Evolutionary conservation across 2,888 invertebrate genomes (phyloP), one percentile per base, ranked within the genome.

Genomic region (Eupithecia tripunctaria): DNA sequence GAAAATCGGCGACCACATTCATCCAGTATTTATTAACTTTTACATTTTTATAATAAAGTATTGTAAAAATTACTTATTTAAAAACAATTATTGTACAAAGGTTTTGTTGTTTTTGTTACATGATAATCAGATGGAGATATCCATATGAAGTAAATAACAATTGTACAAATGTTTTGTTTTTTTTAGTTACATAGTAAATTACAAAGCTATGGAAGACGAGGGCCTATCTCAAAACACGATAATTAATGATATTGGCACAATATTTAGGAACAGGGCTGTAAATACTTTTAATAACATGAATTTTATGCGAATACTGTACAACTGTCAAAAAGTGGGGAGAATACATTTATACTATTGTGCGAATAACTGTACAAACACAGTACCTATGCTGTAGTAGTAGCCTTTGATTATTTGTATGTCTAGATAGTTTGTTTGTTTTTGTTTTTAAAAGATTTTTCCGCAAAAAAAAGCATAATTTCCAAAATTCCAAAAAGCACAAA

Each of bases 11-110:
- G 79, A 81, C 79, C 80, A 80, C 85, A 84, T 88, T 89, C 84
- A 89, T 88, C 87, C 88, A 88, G 84, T 91, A 85, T 93, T 93
- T 93, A 93, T 92, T 92, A 88, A 89, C 88, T 85, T 89, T 89
- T 88, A 91, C 87, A 90, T 82, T 89, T 87, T 86, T 85, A 85
- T 86, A 88, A 88, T 89, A 91, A 91, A 89, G 89, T 93, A 90
- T 89, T 91, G 89, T 92, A 92, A 91, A 93, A 92, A 89, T 86
- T 89, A 88, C 86, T 87, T 89, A 88, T 85, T 90, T 85, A 90
- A 89, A n/a, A 91, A 92, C 86, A 90, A 63, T 86, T 89, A 87
- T 90, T 91, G 88, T 92, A 91, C 88, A 91, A 89, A 91, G 85
- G 85, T 79, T 86, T 86, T 87, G 82, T 88, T 86, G 84, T 87